These are phyloP conservation scores for Graptemys geographica DNA, from an alignment of 2,797 vertebrate genomes.

Conservation along the genomic window DNA sequence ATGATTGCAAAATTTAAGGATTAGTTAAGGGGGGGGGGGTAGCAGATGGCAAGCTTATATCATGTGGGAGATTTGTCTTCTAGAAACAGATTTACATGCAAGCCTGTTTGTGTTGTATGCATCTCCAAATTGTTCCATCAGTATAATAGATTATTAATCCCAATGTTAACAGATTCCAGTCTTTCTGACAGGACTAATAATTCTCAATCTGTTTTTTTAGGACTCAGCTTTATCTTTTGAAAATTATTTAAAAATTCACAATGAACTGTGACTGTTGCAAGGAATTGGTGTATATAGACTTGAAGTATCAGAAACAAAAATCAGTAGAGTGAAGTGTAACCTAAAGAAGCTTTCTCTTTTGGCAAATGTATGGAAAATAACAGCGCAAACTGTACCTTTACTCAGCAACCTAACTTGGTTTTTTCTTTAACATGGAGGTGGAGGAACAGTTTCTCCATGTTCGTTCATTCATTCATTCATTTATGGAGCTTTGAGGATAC, in stretches of 20 bases:
- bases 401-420: neutral
- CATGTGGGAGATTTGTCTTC: neutral
- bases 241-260: neutral
- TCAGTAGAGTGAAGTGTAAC: neutral
- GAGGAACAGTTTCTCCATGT: neutral
- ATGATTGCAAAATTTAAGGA: neutral
- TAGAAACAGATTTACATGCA: neutral
- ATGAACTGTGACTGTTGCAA: neutral
- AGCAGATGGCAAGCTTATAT: neutral
- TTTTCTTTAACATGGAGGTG: neutral
- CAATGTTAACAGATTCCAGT: neutral
- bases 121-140: neutral
- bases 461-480: no score
- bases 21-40: neutral
- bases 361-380: neutral
- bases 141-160: neutral
- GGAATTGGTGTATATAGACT: neutral
- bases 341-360: neutral
- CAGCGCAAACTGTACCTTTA: neutral
- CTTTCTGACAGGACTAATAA: neutral
- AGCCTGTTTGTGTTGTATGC: neutral
- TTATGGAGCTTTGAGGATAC: neutral
- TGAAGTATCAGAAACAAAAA: neutral
- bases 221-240: accelerated
- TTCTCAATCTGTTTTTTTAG: neutral